These are phyloP conservation scores for Corynorhinus townsendii DNA, from an alignment of 2,113 vertebrate genomes.

Conservation along the genomic window DNA sequence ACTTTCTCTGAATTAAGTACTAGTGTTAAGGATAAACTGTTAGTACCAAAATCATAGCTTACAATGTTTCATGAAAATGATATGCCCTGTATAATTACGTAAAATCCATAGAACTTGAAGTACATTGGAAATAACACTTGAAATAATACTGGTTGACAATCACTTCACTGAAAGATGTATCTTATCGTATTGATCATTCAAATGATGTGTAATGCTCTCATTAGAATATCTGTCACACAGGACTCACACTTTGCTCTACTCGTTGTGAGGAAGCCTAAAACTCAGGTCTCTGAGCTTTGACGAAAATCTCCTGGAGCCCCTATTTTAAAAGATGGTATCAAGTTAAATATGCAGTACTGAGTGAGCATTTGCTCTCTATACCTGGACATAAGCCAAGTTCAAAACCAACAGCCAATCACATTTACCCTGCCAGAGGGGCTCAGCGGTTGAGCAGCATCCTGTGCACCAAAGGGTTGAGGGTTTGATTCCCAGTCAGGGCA, in stretches of 20 bases:
- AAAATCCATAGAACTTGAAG: not conserved
- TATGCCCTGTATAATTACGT: constrained; percentile 12
- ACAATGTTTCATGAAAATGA: constrained; percentile 9
- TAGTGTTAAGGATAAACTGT: not conserved
- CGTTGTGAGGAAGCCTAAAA: not conserved
- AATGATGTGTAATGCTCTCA: not conserved
- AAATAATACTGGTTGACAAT: not conserved
- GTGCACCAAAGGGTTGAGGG: not conserved
- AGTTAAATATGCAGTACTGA: not conserved
- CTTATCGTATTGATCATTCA: not conserved
- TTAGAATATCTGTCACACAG: not conserved
- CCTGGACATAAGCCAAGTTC: not conserved
- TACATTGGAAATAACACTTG: not conserved
- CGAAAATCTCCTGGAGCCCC: not conserved
- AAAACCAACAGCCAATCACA: not conserved
- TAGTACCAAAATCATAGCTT: not conserved
- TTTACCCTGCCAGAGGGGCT: not conserved
- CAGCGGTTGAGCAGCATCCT: not conserved
- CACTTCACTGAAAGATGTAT: not conserved
- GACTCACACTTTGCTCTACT: not conserved
- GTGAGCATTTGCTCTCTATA: not conserved
- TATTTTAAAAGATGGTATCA: not conserved
- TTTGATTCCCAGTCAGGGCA: not conserved
- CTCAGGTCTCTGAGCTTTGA: not conserved
- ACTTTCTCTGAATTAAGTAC: constrained; percentile 52